These are phyloP conservation scores for Podarcis siculus DNA, from an alignment of 2,797 vertebrate genomes.

Conservation along the genomic window DNA sequence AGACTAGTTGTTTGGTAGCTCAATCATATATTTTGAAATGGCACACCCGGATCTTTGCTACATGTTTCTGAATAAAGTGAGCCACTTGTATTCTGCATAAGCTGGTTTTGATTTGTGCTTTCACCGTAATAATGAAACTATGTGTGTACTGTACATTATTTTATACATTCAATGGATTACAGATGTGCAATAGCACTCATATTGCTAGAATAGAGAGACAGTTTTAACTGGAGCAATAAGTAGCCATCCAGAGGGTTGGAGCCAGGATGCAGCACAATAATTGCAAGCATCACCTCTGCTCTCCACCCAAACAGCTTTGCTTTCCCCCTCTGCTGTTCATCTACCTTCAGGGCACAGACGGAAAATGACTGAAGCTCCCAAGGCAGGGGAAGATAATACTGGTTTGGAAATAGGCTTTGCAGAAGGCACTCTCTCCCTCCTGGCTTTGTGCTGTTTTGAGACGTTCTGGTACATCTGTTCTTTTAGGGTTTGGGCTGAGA, in stretches of 20 bases:
- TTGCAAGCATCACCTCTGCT: constrained; percentile 1
- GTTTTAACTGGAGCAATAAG: constrained; percentile 57
- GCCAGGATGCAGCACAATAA: constrained; percentile 39
- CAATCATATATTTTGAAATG: background rate
- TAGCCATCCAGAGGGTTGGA: constrained; percentile 36
- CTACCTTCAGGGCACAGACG: constrained; percentile 18
- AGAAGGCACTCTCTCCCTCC: constrained; percentile 35
- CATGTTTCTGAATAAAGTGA: background rate
- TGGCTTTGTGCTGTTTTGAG: constrained; percentile 53
- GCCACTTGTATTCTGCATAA: background rate
- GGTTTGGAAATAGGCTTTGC: constrained; percentile 18
- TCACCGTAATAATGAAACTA: background rate
- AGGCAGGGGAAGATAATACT: background rate
- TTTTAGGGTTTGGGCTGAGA: constrained; percentile 4
- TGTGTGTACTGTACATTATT: fast-evolving
- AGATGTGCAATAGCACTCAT: constrained; percentile 1
- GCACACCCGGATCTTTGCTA: background rate
- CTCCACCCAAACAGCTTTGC: background rate
- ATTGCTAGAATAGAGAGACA: constrained; percentile 38
- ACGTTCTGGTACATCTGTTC: constrained; percentile 32
- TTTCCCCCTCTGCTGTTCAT: constrained; percentile 17
- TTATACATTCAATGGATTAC: background rate
- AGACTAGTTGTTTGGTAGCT: background rate
- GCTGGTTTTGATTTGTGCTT: background rate
- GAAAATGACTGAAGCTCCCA: constrained; percentile 31